Evolutionary conservation across 2,113 vertebrate species (phyloP).

Genomic region (Anarhynchus alexandrinus): DNA sequence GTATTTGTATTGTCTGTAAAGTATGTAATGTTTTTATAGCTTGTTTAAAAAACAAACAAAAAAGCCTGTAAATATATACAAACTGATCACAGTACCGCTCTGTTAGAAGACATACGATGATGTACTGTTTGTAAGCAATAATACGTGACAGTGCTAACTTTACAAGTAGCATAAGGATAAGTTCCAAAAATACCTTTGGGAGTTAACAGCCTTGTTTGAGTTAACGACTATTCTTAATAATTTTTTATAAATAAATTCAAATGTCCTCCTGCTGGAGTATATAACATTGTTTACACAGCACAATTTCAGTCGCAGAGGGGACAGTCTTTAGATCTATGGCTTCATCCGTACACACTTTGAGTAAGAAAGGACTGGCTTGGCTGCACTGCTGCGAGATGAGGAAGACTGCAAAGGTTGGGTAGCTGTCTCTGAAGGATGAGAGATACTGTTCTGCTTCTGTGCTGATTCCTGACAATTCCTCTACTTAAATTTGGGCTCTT

Average conservation of each 20-base stretch:
- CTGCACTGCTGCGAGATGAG: constrained; percentile 70
- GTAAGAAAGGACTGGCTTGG: constrained; percentile 74
- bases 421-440: constrained; percentile 70
- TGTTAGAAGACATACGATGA: constrained; percentile 76
- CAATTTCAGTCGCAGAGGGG: constrained; percentile 72
- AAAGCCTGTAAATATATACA: constrained; percentile 76
- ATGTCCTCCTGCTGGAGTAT: constrained; percentile 74
- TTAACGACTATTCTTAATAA: constrained; percentile 67
- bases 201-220: constrained; percentile 72
- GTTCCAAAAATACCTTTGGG: constrained; percentile 75
- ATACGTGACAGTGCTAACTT: constrained; percentile 79
- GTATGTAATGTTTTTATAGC: constrained; percentile 89
- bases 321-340: constrained; percentile 68
- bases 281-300: constrained; percentile 79
- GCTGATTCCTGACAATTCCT: constrained; percentile 61
- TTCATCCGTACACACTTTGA: constrained; percentile 63
- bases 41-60: constrained; percentile 70
- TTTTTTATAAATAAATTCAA: constrained; percentile 73
- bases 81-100: constrained; percentile 76
- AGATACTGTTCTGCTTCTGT: constrained; percentile 66
- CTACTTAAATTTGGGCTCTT: constrained; percentile 58
- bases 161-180: constrained; percentile 76
- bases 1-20: constrained; percentile 91
- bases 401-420: constrained; percentile 69
- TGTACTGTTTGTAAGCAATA: constrained; percentile 84